phyloP scores from a whole-genome alignment of 1,140 invertebrate species.

The Polypedilum vanderplanki region DNA sequence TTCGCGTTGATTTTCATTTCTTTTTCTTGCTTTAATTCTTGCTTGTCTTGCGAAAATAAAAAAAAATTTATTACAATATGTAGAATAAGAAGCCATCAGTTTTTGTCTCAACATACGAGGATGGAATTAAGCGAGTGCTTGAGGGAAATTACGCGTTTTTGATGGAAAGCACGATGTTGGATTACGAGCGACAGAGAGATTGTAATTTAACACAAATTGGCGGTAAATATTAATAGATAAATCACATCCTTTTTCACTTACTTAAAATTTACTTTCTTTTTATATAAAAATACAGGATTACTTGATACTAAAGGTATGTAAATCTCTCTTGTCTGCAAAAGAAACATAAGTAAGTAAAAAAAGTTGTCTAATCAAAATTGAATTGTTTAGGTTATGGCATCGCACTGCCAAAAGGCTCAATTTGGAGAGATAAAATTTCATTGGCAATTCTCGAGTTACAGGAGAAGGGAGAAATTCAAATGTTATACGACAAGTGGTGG shows the following conservation, averaged over 20 bases:
- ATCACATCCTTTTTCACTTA: too few relatives aligned
- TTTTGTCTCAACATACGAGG: conserved; percentile 81
- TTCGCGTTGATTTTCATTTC: too few relatives aligned
- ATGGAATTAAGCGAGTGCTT: conserved; percentile 77
- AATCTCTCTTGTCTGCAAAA: too few relatives aligned
- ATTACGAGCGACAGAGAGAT: conserved; percentile 90
- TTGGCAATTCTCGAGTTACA: conserved; percentile 88
- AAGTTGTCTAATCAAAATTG: neutral
- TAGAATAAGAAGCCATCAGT: conserved; percentile 64
- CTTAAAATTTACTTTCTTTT: neutral
- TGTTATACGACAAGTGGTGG: conserved; percentile 95
- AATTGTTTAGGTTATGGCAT: conserved; percentile 58
- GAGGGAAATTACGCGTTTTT: conserved; percentile 93
- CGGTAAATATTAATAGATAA: too few relatives aligned
- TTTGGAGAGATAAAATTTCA: conserved; percentile 89
- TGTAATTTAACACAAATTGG: conserved; percentile 98
- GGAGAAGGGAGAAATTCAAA: conserved; percentile 88
- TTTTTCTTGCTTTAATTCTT: too few relatives aligned
- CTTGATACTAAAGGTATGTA: conserved; percentile 40
- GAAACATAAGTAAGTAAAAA: too few relatives aligned
- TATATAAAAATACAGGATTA: neutral
- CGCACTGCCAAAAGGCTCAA: conserved; percentile 78
- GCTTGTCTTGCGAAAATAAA: too few relatives aligned
- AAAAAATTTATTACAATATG: too few relatives aligned
- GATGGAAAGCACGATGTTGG: conserved; percentile 97